A percentile compares a stretch with the other conserved stretches of the same genome.
These are phyloP conservation scores for Crotalus horridus DNA, from an alignment of 2,113 vertebrate genomes.

Conservation along the genomic window DNA sequence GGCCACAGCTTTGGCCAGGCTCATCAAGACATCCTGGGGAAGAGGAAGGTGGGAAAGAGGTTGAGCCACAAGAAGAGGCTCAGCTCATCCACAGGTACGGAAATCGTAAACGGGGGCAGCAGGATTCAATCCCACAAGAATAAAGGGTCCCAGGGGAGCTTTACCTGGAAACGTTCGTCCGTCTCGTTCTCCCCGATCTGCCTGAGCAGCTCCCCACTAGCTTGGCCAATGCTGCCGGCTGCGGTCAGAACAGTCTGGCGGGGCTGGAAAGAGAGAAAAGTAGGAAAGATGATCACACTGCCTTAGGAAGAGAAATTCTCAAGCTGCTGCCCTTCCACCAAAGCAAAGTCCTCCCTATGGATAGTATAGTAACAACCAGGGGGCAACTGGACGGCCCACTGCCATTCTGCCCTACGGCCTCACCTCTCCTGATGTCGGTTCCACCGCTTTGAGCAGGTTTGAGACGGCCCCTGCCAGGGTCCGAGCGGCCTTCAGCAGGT, in stretches of 20 bases:
- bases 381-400: background rate
- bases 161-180: constrained; percentile 95
- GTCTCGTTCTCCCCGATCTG: constrained; percentile 99
- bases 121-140: background rate
- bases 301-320: background rate
- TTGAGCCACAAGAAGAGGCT: background rate
- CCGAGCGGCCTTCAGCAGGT: constrained; percentile 90
- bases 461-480: constrained; percentile 91
- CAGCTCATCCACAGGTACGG: background rate
- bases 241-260: constrained; percentile 96
- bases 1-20: constrained; percentile 96
- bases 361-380: too few species aligned
- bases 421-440: constrained; percentile 93
- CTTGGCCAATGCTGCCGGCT: constrained; percentile 96
- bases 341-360: background rate
- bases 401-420: constrained; percentile 34
- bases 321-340: background rate
- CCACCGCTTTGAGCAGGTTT: constrained; percentile 92
- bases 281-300: background rate
- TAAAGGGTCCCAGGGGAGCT: background rate
- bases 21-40: constrained; percentile 94
- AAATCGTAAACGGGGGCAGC: background rate
- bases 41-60: background rate
- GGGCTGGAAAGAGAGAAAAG: constrained; percentile 71
- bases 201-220: constrained; percentile 91